Evolutionary conservation across 2,888 invertebrate species (phyloP).

Genomic region (Erebia ligea): DNA sequence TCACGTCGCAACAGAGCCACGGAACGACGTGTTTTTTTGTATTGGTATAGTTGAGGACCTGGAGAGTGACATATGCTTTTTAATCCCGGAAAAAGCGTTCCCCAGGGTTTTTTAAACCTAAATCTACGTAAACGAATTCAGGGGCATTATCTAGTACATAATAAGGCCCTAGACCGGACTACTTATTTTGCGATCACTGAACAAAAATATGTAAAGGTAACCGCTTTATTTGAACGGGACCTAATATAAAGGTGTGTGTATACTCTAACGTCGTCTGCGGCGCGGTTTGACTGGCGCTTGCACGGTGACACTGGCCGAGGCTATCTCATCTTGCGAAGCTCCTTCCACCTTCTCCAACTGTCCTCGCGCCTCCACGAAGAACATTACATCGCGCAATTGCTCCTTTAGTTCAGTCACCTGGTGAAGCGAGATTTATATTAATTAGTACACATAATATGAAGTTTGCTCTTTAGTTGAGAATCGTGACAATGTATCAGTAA

Average conservation of each 20-base stretch:
- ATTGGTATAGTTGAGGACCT: no score
- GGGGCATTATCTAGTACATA: no score
- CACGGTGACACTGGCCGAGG: slow-evolving; percentile 38
- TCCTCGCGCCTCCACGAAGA: slow-evolving; percentile 93
- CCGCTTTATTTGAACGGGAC: neutral
- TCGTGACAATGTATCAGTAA: no score
- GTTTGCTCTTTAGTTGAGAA: no score
- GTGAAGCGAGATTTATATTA: neutral
- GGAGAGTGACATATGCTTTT: no score
- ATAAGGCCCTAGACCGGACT: neutral
- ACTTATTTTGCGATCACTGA: neutral
- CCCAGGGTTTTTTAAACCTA: no score
- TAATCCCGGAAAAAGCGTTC: no score
- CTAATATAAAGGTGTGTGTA: neutral
- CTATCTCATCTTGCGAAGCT: slow-evolving; percentile 56
- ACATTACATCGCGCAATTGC: slow-evolving; percentile 98
- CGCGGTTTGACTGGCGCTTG: slow-evolving; percentile 34
- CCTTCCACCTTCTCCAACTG: slow-evolving; percentile 53
- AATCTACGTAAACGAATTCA: no score
- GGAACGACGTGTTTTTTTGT: no score
- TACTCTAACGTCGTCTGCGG: slow-evolving; percentile 31
- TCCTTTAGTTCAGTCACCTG: slow-evolving; percentile 93
- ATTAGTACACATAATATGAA: neutral
- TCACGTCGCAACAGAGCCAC: no score
- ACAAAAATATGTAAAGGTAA: neutral